Base-by-base conservation (phyloP, 2,888 invertebrate genomes). In the Dermolepida albohirtum region DNA sequence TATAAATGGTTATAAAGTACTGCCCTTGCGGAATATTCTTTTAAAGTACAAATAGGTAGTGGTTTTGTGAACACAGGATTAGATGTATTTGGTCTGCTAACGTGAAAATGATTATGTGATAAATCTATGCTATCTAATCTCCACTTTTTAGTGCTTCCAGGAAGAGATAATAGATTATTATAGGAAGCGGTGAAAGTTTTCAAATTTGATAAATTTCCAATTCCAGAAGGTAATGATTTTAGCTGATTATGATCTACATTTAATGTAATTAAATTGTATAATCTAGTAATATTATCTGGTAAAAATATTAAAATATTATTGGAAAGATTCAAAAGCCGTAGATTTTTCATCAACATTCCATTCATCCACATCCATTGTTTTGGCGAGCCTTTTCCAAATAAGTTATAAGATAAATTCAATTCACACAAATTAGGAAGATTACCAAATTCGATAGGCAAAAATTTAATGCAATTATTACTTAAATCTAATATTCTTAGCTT, bases 341-440 rank as follows among this genome's bases (percentile, higher is more conserved):
- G 81, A 5, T 78, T 85, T 75, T 81, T 85, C 70, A 77, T 81
- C 70, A 86, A 85, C 75, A 86, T 86, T 40, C 84, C 85, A 55
- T 88, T 85, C 59, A 93, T 78, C 93, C 92, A 92, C 41, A 81
- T 79, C 92, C 92, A 93, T 72, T 89, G 87, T 7, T 78, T 80
- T 8, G 83, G 75, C 6, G 83, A 79, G 16, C 83, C 78, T 69
- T 85, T 86, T 14, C 90, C 89, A 34, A 94, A 83, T 50, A 82
- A 80, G 83, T 94, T 94, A 67, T 87, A 84, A 0, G 88, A 84
- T 17, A 94, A 75, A 79, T 88, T 84, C 8, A 94, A 78, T 76
- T 90, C 89, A 68, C 82, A 83, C 59, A 94, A 79, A 75, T 84
- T 85, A 0, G 87, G 85, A 76, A 94, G 84, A 1, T 85, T 83